These are phyloP conservation scores for Rhabdophis nuchalis DNA, from an alignment of 2,797 vertebrate genomes.

Conservation along the genomic window DNA sequence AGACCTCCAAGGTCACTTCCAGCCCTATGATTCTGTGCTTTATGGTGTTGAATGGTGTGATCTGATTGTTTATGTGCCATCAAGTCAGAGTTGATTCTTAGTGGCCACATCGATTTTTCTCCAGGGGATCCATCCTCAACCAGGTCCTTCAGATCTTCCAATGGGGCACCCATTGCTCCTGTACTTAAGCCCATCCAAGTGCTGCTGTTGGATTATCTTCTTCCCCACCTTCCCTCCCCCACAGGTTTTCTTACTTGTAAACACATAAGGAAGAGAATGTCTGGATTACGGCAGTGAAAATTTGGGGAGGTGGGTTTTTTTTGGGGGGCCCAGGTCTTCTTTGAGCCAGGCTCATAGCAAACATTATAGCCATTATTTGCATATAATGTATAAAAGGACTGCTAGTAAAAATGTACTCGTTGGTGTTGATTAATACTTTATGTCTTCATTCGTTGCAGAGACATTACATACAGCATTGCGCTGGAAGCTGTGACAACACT, in stretches of 20 bases:
- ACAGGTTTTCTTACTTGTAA: neutral
- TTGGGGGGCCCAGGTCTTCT: neutral
- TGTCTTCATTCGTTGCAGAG: conserved; percentile 69
- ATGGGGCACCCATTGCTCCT: neutral
- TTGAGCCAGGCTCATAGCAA: neutral
- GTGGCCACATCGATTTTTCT: neutral
- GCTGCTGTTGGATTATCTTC: neutral
- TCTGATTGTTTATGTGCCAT: neutral
- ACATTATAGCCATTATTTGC: conserved; percentile 21
- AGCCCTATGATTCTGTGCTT: too few relatives aligned
- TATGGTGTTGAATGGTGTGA: neutral
- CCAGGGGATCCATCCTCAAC: neutral
- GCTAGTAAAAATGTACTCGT: conserved; percentile 34
- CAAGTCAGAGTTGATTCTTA: neutral
- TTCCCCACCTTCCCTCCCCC: too few relatives aligned
- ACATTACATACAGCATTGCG: conserved; percentile 95
- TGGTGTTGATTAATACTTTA: conserved; percentile 18
- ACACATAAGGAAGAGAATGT: neutral
- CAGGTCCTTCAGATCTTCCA: neutral
- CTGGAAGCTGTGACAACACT: conserved; percentile 92
- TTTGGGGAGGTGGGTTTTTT: neutral
- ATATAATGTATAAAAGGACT: conserved; percentile 12
- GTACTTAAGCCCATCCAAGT: neutral
- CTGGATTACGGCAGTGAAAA: too few relatives aligned
- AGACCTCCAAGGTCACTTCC: too few relatives aligned